A percentile compares a stretch with the other conserved stretches of the same genome.
Conservation (phyloP, 2,888 invertebrate species). For the Alloplasta piceator region DNA sequence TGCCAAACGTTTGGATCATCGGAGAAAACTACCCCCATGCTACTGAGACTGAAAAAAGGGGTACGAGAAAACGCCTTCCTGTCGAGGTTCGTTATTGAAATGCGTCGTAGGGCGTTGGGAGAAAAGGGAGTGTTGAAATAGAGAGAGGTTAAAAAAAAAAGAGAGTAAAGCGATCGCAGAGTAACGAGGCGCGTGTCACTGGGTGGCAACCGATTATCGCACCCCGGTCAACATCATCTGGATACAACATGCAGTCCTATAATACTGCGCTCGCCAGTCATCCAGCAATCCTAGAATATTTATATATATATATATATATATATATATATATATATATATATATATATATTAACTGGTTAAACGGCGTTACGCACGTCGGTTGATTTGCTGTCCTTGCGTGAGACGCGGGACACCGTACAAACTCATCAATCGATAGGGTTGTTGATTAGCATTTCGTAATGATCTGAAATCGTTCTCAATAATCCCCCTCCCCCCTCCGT, state of each 20-base stretch:
- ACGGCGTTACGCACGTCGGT: constrained; percentile 76
- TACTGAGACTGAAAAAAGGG: constrained; percentile 21
- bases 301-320: constrained; percentile 24
- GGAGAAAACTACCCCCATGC: constrained; percentile 15
- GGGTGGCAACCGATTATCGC: constrained; percentile 76
- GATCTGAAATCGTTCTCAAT: constrained; percentile 70
- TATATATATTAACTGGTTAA: constrained; percentile 75
- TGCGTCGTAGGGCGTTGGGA: constrained; percentile 70
- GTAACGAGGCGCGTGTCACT: constrained; percentile 81
- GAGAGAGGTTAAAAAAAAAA: constrained; percentile 56
- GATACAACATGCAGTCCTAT: constrained; percentile 27
- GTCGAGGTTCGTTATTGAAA: constrained; percentile 76
- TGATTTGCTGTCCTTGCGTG: constrained; percentile 63
- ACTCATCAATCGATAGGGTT: constrained; percentile 78
- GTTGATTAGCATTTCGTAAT: constrained; percentile 82
- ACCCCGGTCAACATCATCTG: constrained; percentile 75
- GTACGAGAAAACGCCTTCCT: constrained; percentile 37
- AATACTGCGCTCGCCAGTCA: constrained; percentile 45
- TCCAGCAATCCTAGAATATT: neutral
- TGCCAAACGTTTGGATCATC: constrained; percentile 6
- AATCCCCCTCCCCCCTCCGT: too few relatives aligned
- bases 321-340: constrained; percentile 32
- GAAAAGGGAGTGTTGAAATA: constrained; percentile 47
- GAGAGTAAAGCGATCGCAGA: constrained; percentile 76
- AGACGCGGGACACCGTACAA: constrained; percentile 72